Conservation (phyloP, 2,113 vertebrate genomes). For the Paradoxurus hermaphroditus region DNA sequence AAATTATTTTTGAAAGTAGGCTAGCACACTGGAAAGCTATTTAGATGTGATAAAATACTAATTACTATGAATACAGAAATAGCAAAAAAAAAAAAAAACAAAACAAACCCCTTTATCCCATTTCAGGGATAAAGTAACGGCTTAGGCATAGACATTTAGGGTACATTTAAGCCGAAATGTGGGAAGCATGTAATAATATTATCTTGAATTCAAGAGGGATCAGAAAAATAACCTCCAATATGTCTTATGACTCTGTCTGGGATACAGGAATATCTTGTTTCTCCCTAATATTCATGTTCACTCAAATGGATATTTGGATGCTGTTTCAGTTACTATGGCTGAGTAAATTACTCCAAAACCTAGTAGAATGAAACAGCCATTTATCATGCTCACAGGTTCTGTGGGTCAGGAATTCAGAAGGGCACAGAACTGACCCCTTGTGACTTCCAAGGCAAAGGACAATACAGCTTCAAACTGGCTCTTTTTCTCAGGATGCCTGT, state of each 20-base stretch:
- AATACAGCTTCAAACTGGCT: neutral
- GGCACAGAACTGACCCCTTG: constrained; percentile 30
- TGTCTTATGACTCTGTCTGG: neutral
- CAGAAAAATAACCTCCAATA: neutral
- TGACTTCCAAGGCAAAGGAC: constrained; percentile 30
- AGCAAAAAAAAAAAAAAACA: neutral
- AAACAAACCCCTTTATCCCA: neutral
- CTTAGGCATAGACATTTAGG: neutral
- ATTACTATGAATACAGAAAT: neutral
- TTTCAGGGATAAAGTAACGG: neutral
- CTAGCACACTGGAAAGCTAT: neutral
- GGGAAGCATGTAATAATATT: neutral
- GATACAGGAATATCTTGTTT: constrained; percentile 5
- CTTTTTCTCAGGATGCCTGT: neutral
- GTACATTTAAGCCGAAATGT: neutral
- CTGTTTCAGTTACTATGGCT: constrained; percentile 56
- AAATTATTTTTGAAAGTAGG: neutral
- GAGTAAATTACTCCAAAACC: constrained; percentile 44
- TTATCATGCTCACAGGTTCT: constrained; percentile 51
- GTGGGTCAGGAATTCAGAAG: constrained; percentile 38
- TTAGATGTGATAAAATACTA: neutral
- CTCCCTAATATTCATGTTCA: neutral
- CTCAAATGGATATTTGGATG: constrained; percentile 47
- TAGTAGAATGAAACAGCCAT: constrained; percentile 37
- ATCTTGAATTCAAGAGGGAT: neutral